These are phyloP conservation scores for Acrocera orbiculus DNA, from an alignment of 2,888 invertebrate species.

Conservation along the genomic window DNA sequence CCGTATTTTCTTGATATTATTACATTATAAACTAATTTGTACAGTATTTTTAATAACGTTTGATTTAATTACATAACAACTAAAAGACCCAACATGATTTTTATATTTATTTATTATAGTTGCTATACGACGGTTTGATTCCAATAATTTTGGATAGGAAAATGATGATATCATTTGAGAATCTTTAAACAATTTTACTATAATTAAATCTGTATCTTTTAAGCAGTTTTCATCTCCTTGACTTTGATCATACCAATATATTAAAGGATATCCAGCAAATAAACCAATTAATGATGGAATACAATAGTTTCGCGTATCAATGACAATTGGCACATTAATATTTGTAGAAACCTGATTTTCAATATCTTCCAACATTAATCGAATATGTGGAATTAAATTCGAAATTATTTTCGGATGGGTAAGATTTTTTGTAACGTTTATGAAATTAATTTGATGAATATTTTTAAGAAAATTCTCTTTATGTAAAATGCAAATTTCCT, in stretches of 20 bases:
- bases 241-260: constrained; percentile 19
- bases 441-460: constrained; percentile 6
- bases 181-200: constrained; percentile 7
- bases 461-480: constrained; percentile 7
- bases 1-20: too few species aligned
- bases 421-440: constrained; percentile 12
- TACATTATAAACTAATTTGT: too few species aligned
- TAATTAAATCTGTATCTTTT: constrained; percentile 7
- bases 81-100: too few species aligned
- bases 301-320: constrained; percentile 14
- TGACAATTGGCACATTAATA: neutral
- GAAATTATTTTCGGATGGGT: constrained; percentile 8
- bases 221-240: constrained; percentile 7
- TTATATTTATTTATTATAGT: too few species aligned
- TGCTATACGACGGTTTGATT: too few species aligned
- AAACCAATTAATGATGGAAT: constrained; percentile 20
- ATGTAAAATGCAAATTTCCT: constrained; percentile 15
- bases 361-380: constrained; percentile 4
- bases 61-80: too few species aligned
- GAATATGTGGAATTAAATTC: neutral
- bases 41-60: too few species aligned
- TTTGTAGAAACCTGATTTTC: constrained; percentile 2
- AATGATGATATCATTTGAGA: constrained; percentile 8
- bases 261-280: constrained; percentile 21
- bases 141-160: constrained; percentile 7